Evolutionary conservation across 2,888 invertebrate genomes (phyloP), one percentile per base, ranked within the genome.

Genomic region (Protonemura montana): DNA sequence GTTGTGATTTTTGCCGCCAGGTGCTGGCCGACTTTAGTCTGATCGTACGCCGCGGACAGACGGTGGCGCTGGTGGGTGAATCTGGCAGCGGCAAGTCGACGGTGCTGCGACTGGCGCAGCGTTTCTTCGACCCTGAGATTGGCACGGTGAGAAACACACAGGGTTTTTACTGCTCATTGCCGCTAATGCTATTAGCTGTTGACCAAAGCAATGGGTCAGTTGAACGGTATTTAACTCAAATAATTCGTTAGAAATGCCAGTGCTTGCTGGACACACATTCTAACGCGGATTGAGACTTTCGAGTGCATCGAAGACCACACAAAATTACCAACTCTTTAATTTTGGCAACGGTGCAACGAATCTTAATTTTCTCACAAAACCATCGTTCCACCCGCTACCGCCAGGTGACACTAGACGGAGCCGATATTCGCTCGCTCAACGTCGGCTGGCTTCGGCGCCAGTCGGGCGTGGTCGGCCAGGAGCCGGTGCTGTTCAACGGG

Each of bases 401-500:
- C 84, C 84, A 78, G 25, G 80, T 89, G 89, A 85, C 86, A 25
- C 86, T 91, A 81, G 91, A 90, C 86, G 89, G 88, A 6, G 77
- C 27, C 16, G 87, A 88, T 28, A 78, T 87, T 0, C 83, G 84
- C 25, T 76, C 76, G n/a, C 76, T 88, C 13, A 41, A 87, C n/a
- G 35, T 87, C 35, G 81, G 82, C 6, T 59, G 83, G 7, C 82
- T 88, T 3, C 82, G 88, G 13, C 78, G 29, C 2, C 88, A 88
- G 35, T 82, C 87, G 35, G 88, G 88, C 10, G 42, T 94, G 25
- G 93, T 94, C 13, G 92, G 92, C 25, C 87, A 87, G 80, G 87
- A 94, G 88, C 94, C 93, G 0, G 90, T 92, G 3, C 90, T 94
- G 2, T 94, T 94, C 90, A 92, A 92, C 87, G 90, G 92, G 87